Evolutionary conservation across 2,797 vertebrate species (phyloP), one percentile per base, ranked within the genome.

Genomic region (Takifugu rubripes): DNA sequence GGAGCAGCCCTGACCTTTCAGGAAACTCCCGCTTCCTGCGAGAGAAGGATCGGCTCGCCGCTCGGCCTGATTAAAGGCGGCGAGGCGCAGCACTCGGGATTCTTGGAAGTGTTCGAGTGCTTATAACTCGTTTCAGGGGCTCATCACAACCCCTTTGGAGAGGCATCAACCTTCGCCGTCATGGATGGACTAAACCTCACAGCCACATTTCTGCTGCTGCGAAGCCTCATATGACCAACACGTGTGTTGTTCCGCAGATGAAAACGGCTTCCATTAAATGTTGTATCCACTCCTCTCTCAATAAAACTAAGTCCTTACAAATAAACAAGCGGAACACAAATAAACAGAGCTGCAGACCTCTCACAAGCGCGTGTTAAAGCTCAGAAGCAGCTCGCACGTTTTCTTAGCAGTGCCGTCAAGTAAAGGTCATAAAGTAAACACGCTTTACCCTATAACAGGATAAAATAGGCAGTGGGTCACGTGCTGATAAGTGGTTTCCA

Each of bases 1-100:
- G 68, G 81, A 74, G 56, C 58, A 77, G 74, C 77, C 71, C 7
- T 84, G 78, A 88, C 84, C 85, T 86, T 71, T 81, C 85, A 84
- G 86, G 85, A 89, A 89, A 82, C 83, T 60, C 84, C 77, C 83
- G 79, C 79, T 78, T 86, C 85, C 85, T 76, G 82, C 29, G 25
- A 53, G 70, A 77, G 78, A 75, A 16, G 49, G 74, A 62, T 61
- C 50, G 49, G 53, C 72, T 61, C 16, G 44, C 65, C 27, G 21
- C 63, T 74, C 56, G 2, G 59, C 48, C 68, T 60, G 65, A 68
- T 53, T 70, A 71, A 70, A 77, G 72, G 64, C 68, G 24, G 54
- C 65, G 65, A 64, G 66, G 54, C 63, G 56, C 71, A 71, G 66
- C 54, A 72, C 59, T 26, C 64, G 56, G 53, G 58, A 57, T 72